These are phyloP conservation scores for Isaurus tuberculatus DNA, from an alignment of 92 coral and sea anemone species.

Conservation along the genomic window DNA sequence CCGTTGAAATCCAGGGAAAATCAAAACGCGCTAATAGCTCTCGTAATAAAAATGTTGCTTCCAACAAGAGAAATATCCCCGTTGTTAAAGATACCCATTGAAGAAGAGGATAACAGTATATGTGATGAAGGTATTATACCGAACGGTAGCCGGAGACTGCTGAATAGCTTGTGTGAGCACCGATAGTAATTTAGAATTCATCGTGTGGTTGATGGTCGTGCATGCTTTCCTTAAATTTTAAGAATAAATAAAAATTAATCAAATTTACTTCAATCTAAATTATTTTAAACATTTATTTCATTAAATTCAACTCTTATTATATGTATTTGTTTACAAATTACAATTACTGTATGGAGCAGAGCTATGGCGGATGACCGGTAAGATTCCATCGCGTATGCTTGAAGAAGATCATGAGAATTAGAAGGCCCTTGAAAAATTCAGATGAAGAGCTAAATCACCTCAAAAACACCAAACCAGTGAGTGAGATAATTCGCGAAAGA, in stretches of 20 bases:
- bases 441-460: no score
- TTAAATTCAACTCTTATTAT: background rate
- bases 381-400: no score
- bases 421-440: no score
- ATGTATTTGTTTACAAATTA: no score
- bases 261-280: no score
- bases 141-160: background rate
- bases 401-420: no score
- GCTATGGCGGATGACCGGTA: no score
- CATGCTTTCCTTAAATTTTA: constrained; percentile 13
- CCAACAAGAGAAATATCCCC: background rate
- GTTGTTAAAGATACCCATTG: background rate
- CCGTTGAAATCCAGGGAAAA: background rate
- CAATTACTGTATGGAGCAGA: no score
- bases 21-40: background rate
- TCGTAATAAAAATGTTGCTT: background rate
- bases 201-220: constrained; percentile 38
- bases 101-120: background rate
- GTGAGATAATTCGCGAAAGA: no score
- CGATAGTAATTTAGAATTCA: constrained; percentile 22
- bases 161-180: background rate
- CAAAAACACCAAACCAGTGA: no score
- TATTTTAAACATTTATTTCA: no score
- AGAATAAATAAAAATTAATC: background rate
- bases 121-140: background rate